Base-by-base conservation (phyloP, 2,888 invertebrate species). In the Ecliptopera silaceata region DNA sequence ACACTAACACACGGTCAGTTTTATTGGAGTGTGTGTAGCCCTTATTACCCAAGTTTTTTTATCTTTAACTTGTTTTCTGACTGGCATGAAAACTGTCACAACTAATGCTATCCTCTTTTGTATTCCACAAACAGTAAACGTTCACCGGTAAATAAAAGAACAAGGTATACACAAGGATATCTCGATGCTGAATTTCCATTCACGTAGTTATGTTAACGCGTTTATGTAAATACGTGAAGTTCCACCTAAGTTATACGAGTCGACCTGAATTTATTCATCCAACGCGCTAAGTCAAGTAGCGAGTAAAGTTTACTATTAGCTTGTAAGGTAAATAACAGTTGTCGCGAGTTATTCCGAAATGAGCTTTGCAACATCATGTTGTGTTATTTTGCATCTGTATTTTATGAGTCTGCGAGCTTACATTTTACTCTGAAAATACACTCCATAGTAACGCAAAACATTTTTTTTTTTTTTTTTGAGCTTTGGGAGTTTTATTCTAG, bases 201-300 rank as follows among this genome's bases (percentile, higher is more conserved):
- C 72, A 73, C 71, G 71, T 75, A 75, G 75, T 78, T 71, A 69
- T 68, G 65, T 69, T 75, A 79, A 78, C 79, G 75, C 75, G 75
- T 79, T 81, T 82, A 85, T 84, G 83, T 77, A 82, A 84, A 85
- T 86, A 68, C 64, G 68, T 72, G 72, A 80, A 84, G 74, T 81
- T 81, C 65, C 64, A 68, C 68, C 72, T 74, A 80, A 84, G 75
- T 85, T 81, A 81, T 80, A 77, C 77, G 76, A 72, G 70, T 77
- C 75, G 62, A 68, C 73, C 68, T 69, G 71, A 79, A 77, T 80
- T 77, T 74, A 70, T 74, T 72, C 69, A 75, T 74, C 72, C 72
- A 68, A 67, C 70, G 57, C 56, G 63, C 63, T 69, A 71, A 69
- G 59, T 58, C 61, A 60, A 59, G 63, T 61, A 63, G 59, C 59